A percentile compares a stretch with the other conserved stretches of the same genome.
phyloP scores from a whole-genome alignment of 2,888 invertebrate genomes.

The Mesochorus sp. region DNA sequence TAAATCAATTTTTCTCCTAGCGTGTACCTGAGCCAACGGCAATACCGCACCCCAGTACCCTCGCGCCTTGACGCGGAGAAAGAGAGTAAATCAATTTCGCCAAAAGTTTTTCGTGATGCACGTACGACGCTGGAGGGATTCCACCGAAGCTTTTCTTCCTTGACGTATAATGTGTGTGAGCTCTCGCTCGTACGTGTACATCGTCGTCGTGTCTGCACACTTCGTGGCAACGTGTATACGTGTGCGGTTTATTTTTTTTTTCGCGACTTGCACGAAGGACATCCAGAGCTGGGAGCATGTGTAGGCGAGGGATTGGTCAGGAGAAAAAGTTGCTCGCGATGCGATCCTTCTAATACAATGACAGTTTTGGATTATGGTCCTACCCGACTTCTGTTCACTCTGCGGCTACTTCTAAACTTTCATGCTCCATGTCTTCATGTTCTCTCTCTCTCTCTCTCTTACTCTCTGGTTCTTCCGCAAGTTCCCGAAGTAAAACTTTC shows the following conservation, averaged over 20 bases:
- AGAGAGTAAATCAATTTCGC: constrained; percentile 58
- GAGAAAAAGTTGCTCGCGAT: constrained; percentile 57
- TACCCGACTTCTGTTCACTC: constrained; percentile 67
- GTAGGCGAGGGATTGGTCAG: constrained; percentile 34
- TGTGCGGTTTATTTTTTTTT: constrained; percentile 18
- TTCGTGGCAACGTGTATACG: constrained; percentile 31
- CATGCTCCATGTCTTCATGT: constrained; percentile 36
- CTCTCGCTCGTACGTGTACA: background rate
- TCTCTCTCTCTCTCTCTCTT: constrained; percentile 6
- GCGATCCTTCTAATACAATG: constrained; percentile 67
- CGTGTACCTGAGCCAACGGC: background rate
- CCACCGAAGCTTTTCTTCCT: constrained; percentile 14
- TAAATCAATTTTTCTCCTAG: constrained; percentile 21
- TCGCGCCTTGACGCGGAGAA: background rate
- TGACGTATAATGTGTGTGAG: background rate
- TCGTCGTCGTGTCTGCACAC: no score
- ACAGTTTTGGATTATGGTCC: constrained; percentile 72
- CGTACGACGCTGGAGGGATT: constrained; percentile 33
- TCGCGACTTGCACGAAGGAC: background rate
- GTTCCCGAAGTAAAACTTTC: constrained; percentile 47
- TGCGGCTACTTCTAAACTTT: constrained; percentile 58
- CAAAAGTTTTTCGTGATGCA: constrained; percentile 53
- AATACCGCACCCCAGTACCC: constrained; percentile 15
- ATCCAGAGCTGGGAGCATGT: constrained; percentile 1
- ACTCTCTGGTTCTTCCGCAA: background rate